These are phyloP conservation scores for Forficula auricularia DNA, from an alignment of 1,140 invertebrate species.

Conservation along the genomic window DNA sequence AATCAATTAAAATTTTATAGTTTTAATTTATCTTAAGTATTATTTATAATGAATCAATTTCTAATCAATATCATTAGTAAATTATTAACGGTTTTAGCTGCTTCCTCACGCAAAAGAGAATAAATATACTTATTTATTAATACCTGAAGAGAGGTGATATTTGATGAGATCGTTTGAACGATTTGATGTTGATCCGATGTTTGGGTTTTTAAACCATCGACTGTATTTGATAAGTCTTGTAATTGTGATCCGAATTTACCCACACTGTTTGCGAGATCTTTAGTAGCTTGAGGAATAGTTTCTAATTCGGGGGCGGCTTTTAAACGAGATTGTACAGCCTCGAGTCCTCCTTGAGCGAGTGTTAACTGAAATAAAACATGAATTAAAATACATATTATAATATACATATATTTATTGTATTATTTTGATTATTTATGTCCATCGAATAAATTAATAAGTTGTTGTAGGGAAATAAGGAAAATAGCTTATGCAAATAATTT, in stretches of 20 bases:
- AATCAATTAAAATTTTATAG: no score
- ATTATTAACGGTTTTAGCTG: no score
- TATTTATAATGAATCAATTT: no score
- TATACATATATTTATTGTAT: no score
- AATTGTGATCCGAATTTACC: conserved; percentile 38
- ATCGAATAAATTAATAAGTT: no score
- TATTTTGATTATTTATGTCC: no score
- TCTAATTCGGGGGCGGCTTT: conserved; percentile 36
- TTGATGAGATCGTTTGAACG: conserved; percentile 23
- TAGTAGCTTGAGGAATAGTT: conserved; percentile 33
- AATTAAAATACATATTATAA: no score
- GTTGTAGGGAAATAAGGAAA: no score
- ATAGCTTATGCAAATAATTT: no score
- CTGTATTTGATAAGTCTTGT: conserved; percentile 25
- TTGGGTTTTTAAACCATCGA: conserved; percentile 24
- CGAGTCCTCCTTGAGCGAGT: conserved; percentile 29
- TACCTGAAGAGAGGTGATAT: conserved; percentile 28
- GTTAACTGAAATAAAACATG: conserved; percentile 25
- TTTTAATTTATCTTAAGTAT: no score
- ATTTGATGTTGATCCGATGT: conserved; percentile 22
- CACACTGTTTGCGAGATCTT: conserved; percentile 33
- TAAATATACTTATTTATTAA: background rate
- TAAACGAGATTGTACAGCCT: conserved; percentile 34
- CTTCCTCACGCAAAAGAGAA: no score
- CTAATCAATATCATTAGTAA: no score